Evolutionary conservation across 2,113 vertebrate species (phyloP), one percentile per base, ranked within the genome.

Genomic region (Equus quagga): DNA sequence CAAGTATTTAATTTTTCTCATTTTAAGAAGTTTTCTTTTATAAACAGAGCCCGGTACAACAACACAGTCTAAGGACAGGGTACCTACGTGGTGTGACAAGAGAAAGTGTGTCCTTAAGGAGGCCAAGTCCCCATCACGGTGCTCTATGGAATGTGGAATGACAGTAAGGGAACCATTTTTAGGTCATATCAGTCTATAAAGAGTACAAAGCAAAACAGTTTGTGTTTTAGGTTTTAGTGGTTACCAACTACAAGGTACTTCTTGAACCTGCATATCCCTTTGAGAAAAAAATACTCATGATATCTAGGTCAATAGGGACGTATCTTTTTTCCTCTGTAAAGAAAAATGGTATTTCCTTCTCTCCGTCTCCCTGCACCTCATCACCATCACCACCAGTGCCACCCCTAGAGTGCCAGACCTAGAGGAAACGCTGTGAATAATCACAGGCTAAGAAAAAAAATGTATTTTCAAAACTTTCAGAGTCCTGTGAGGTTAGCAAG

Each of bases 1-100:
- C 96, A 54, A 94, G 21, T n/a, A 91, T 80, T 65, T 49, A 21
- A 41, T 54, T 80, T 9, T 94, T 91, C 88, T 81, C 36, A 82
- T 80, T 84, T 36, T 12, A 2, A 95, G 58, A 91, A 91, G 28
- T 73, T 73, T 8, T 65, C 1, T 79, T 80, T 80, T 87, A 4
- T 75, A 79, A 83, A 83, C 26, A 51, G 62, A 69, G 33, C 10
- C 26, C 26, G 26, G 36, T 28, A 41, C 3, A 60, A 23, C 15
- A 86, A 41, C 3, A 36, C 4, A 8, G 33, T 79, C 64, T 60
- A 44, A 78, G 46, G 60, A n/a, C 33, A 62, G 87, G 49, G 65
- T 41, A n/a, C 26, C 36, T 41, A 44, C 14, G 65, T 36, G 9
- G 15, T 28, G 15, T 70, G 51, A 51, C 54, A 90, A 83, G 92